phyloP scores from a whole-genome alignment of 1,140 invertebrate genomes.

The Drosophila erecta region DNA sequence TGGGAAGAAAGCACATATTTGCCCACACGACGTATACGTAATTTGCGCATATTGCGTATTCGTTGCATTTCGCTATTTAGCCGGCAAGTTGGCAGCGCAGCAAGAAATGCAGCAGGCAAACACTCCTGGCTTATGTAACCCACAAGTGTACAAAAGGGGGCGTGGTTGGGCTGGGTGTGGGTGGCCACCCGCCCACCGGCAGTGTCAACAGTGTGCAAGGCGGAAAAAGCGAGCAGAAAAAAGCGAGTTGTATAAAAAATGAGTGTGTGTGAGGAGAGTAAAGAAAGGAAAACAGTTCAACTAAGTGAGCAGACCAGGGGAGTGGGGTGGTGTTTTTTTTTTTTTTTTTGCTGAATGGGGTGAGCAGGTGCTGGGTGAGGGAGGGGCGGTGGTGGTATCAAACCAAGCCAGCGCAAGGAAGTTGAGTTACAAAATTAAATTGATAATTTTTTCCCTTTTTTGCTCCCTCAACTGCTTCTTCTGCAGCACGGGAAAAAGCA shows the following conservation, averaged over 20 bases:
- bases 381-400: conserved; percentile 21
- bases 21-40: conserved; percentile 65
- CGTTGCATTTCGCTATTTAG: conserved; percentile 67
- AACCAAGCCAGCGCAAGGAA: conserved; percentile 64
- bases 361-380: not conserved
- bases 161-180: not conserved
- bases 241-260: conserved; percentile 31
- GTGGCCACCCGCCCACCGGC: conserved; percentile 2
- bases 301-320: conserved; percentile 32
- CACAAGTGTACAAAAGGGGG: conserved; percentile 26
- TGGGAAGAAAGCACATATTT: conserved; percentile 57
- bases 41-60: conserved; percentile 80
- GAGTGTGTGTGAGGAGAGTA: conserved; percentile 27
- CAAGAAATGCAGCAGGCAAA: conserved; percentile 56
- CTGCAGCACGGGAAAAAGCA: not conserved
- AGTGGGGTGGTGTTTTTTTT: not conserved
- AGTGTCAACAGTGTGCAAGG: conserved; percentile 79
- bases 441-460: conserved; percentile 71
- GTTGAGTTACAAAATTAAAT: conserved; percentile 83
- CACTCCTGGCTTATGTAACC: conserved; percentile 69
- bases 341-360: not conserved
- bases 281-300: conserved; percentile 61
- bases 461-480: conserved; percentile 15
- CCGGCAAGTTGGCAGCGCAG: conserved; percentile 61
- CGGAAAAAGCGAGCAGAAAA: conserved; percentile 66